Conservation (phyloP, 2,113 vertebrate species). For the Sardina pilchardus region DNA sequence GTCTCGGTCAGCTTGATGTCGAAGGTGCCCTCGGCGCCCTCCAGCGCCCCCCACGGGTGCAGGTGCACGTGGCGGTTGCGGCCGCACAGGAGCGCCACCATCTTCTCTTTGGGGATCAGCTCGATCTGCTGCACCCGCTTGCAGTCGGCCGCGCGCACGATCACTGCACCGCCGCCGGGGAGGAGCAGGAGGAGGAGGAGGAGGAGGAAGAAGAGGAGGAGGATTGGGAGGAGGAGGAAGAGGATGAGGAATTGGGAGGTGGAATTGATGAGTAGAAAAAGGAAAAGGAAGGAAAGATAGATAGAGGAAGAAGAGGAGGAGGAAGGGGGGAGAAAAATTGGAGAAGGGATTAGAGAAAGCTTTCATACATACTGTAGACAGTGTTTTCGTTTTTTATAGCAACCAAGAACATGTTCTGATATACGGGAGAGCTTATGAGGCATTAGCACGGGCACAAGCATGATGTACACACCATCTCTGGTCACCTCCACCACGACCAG, state of each 20-base stretch:
- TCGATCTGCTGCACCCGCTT: conserved; percentile 96
- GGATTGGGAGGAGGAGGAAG: neutral
- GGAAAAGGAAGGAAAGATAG: neutral
- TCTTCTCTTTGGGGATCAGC: conserved; percentile 84
- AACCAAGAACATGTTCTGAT: neutral
- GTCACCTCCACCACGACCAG: conserved; percentile 93
- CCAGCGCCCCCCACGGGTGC: conserved; percentile 85
- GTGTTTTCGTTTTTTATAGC: neutral
- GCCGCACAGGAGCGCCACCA: conserved; percentile 85
- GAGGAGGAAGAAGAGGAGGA: neutral
- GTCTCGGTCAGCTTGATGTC: conserved; percentile 91
- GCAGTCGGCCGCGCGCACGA: conserved; percentile 90
- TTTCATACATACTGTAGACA: neutral
- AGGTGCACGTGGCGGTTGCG: conserved; percentile 91
- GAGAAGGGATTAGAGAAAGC: neutral
- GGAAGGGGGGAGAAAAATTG: neutral
- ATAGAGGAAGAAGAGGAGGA: neutral
- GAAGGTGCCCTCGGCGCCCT: conserved; percentile 81
- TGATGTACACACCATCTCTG: conserved; percentile 81
- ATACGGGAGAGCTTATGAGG: too few relatives aligned
- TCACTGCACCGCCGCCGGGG: conserved; percentile 73
- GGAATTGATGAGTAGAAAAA: neutral
- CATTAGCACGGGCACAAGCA: neutral
- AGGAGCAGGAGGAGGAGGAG: conserved; percentile 2
- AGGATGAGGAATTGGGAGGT: too few relatives aligned